Conservation (phyloP, 2,797 vertebrate species). For the Enteromius fasciolatus region DNA sequence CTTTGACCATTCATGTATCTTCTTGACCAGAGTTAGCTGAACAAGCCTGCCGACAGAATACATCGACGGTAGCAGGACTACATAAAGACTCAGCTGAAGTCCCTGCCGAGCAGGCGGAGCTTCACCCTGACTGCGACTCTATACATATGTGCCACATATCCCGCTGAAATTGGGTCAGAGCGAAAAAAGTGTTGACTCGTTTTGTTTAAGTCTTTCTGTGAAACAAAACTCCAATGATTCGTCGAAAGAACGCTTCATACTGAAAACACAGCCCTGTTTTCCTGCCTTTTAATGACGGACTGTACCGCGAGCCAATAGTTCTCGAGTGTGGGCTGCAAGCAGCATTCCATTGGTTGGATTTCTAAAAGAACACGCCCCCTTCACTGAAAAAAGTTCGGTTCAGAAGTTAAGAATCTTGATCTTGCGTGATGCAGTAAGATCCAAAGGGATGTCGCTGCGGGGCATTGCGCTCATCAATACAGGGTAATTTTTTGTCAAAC, state of each 20-base stretch:
- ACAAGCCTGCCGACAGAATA: conserved; percentile 24
- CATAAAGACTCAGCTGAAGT: neutral
- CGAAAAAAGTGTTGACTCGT: neutral
- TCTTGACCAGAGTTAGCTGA: conserved; percentile 35
- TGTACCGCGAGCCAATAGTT: neutral
- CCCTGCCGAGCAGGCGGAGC: neutral
- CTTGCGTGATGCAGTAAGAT: neutral
- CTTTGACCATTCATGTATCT: conserved; percentile 17
- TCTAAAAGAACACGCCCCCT: neutral
- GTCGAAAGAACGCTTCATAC: neutral
- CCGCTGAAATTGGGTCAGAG: neutral
- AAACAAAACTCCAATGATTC: neutral
- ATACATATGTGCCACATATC: neutral
- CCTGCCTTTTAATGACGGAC: neutral
- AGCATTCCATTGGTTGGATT: neutral
- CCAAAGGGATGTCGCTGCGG: no score
- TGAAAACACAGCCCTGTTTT: neutral
- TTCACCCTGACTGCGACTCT: neutral
- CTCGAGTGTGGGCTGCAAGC: neutral
- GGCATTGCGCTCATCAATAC: no score
- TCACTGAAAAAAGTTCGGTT: neutral
- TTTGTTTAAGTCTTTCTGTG: neutral
- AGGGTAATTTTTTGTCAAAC: no score
- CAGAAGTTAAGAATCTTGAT: neutral
- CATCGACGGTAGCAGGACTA: neutral